Base-by-base conservation (phyloP, 2,888 invertebrate species). In the Xanthia icteritia region DNA sequence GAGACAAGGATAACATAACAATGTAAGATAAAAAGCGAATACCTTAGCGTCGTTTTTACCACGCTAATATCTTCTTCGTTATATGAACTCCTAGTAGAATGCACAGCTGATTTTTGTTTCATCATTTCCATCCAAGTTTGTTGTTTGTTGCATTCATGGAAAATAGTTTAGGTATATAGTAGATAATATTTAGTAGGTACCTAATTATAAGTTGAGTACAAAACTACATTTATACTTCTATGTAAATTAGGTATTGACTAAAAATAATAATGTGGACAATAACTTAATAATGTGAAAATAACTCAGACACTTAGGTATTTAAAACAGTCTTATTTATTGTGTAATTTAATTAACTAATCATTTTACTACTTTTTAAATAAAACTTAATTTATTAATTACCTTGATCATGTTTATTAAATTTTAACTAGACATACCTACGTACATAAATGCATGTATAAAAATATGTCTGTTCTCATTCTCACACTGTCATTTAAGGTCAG, bases 41-140 rank as follows among this genome's bases (percentile, higher is more conserved):
- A 36, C 66, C 23, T 56, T 67, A n/a, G 69, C 70, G 65, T 67
- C 54, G 65, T 80, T 66, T 71, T 60, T 74, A 70, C 67, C 48
- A 69, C 68, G 61, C 23, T 66, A 61, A 48, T 39, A 63, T 76
- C 69, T 65, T 77, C 79, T 85, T 82, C 15, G 56, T 42, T 68
- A 56, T 71, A 84, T 88, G 88, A 36, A 60, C 17, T 69, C 88
- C 82, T 86, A 76, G 88, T 89, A 77, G 17, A 82, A 60, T 54
- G 60, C 78, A 77, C 88, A 88, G 88, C 88, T 88, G 88, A 89
- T 86, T 88, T 87, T 83, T 89, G 83, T 83, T 89, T 77, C 84
- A 77, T 77, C 73, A 79, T 65, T 58, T 71, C 36, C 31, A 60
- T 17, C 23, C 9, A 63, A 36, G 39, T 63, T 69, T 63, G 15